A percentile compares a stretch with the other conserved stretches of the same genome.
Conservation (phyloP, 2,113 vertebrate genomes). For the Cygnus buccinator region DNA sequence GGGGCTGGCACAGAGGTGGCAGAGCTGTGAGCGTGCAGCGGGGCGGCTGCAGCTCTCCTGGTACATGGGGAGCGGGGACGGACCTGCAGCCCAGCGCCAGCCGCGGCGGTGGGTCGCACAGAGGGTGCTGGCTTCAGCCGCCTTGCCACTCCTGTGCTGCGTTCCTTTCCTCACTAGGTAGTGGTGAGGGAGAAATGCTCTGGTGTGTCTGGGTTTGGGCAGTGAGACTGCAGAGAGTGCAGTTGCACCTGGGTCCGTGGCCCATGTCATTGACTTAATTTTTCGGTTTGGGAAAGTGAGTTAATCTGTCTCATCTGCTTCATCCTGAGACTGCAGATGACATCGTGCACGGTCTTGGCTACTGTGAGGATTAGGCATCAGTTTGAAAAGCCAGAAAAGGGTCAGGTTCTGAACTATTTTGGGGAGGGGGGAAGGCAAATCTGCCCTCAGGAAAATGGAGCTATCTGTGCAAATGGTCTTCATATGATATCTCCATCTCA, state of each 20-base stretch:
- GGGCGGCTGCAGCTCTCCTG: too few relatives aligned
- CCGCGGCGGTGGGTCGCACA: accelerated
- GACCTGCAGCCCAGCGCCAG: background rate
- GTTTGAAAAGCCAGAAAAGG: background rate
- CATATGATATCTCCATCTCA: background rate
- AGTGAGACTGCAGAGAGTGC: too few relatives aligned
- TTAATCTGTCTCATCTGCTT: background rate
- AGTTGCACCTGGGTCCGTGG: background rate
- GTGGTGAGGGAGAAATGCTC: background rate
- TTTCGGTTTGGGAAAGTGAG: background rate
- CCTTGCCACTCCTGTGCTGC: background rate
- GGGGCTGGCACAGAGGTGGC: background rate
- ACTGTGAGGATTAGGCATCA: background rate
- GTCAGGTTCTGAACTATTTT: background rate
- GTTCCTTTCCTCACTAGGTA: background rate
- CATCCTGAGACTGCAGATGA: background rate
- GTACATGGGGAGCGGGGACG: too few relatives aligned
- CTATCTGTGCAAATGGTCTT: background rate
- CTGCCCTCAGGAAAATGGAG: background rate
- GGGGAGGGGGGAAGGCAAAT: background rate
- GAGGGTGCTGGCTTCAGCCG: background rate
- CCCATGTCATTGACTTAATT: background rate
- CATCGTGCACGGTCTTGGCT: background rate
- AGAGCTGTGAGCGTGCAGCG: too few relatives aligned
- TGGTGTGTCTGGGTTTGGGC: background rate